Conservation (phyloP, 1,140 invertebrate species). For the Cyphomyrmex costatus region DNA sequence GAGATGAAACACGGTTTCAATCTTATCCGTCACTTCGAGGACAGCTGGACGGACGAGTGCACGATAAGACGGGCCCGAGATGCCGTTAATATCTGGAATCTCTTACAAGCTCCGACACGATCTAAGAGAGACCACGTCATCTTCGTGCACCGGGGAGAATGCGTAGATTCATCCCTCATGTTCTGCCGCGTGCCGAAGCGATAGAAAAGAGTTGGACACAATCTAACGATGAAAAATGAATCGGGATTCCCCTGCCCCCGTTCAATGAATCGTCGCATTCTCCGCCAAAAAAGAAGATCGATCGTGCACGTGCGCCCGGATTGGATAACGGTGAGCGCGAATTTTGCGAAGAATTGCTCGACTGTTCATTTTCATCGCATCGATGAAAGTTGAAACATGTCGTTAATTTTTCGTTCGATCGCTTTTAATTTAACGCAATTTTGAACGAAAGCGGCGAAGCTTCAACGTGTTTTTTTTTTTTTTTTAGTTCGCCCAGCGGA, state of each 20-base stretch:
- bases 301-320: slow-evolving; percentile 57
- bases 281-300: slow-evolving; percentile 61
- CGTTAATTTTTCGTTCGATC: slow-evolving; percentile 33
- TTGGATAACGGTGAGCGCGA: not conserved
- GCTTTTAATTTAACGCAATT: slow-evolving; percentile 15
- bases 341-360: slow-evolving; percentile 6
- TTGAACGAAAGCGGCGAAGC: not conserved
- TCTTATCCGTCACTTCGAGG: slow-evolving; percentile 5
- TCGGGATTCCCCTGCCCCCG: not conserved
- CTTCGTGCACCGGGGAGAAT: slow-evolving; percentile 49
- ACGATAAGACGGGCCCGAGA: slow-evolving; percentile 27
- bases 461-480: not conserved
- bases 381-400: not conserved
- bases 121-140: slow-evolving; percentile 68
- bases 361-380: not conserved
- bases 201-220: slow-evolving; percentile 26
- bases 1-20: slow-evolving; percentile 41
- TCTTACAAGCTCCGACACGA: slow-evolving; percentile 66
- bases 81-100: slow-evolving; percentile 41
- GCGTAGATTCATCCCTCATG: slow-evolving; percentile 66
- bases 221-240: slow-evolving; percentile 66
- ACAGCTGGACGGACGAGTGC: slow-evolving; percentile 6
- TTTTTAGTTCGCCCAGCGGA: not conserved
- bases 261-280: slow-evolving; percentile 70
- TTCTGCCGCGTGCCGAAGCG: not conserved